Evolutionary conservation across 30 jellyfish, hydroid and myxozoan genomes (phyloP).

Genomic region (Morbakka virulenta): DNA sequence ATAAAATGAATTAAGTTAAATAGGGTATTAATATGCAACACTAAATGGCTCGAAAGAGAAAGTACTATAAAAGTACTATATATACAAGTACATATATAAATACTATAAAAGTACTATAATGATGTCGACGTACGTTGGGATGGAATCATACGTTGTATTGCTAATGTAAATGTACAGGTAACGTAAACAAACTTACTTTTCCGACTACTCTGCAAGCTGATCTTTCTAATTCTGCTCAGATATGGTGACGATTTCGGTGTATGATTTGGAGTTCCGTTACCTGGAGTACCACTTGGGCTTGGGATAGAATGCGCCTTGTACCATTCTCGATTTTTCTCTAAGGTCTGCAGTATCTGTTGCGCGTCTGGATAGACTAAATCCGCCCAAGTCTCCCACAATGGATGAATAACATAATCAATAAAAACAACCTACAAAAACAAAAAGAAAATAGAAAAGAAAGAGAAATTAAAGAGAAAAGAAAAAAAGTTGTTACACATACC

Average conservation of each 20-base stretch:
- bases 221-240: conserved; percentile 34
- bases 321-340: conserved; percentile 78
- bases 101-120: no score
- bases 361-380: conserved; percentile 98
- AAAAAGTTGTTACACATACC: no score
- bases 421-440: conserved; percentile 63
- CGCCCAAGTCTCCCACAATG: conserved; percentile 99
- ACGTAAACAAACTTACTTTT: background rate
- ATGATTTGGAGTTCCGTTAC: conserved; percentile 48
- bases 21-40: no score
- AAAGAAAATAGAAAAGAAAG: background rate
- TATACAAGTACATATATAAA: no score
- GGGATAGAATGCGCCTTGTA: conserved; percentile 61
- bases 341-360: conserved; percentile 67
- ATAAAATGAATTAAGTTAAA: no score
- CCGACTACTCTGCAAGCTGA: conserved; percentile 30
- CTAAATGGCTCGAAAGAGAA: no score
- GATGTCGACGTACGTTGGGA: no score
- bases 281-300: conserved; percentile 71
- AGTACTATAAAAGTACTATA: no score
- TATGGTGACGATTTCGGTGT: conserved; percentile 47
- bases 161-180: no score
- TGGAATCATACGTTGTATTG: no score
- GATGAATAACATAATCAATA: conserved; percentile 89
- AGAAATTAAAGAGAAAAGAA: no score